These are phyloP conservation scores for Cheilosia pagana DNA, from an alignment of 2,888 invertebrate genomes.

Conservation along the genomic window DNA sequence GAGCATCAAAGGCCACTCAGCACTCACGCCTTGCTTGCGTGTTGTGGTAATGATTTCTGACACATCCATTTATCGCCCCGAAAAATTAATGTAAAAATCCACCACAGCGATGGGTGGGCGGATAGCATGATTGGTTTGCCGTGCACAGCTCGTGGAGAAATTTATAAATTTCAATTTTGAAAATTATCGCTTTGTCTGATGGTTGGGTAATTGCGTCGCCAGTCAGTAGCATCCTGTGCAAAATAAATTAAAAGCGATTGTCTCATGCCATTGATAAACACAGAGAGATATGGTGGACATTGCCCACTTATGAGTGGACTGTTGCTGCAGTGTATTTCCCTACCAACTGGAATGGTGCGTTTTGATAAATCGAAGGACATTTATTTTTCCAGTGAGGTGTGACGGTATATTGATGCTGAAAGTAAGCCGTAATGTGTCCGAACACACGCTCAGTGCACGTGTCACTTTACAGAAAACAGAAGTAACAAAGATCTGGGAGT, in stretches of 20 bases:
- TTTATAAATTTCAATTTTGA: slow-evolving; percentile 69
- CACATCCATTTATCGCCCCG: slow-evolving; percentile 70
- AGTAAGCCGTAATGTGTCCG: slow-evolving; percentile 41
- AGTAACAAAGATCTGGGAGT: slow-evolving; percentile 7
- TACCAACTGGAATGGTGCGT: slow-evolving; percentile 40
- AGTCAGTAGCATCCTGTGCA: slow-evolving; percentile 73
- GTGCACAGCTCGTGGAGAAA: slow-evolving; percentile 53
- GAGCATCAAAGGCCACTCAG: slow-evolving; percentile 67
- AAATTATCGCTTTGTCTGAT: slow-evolving; percentile 47
- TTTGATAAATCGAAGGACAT: slow-evolving; percentile 67
- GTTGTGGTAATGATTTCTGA: slow-evolving; percentile 73
- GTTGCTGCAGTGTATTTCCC: neutral
- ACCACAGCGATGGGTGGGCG: slow-evolving; percentile 50
- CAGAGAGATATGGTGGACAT: slow-evolving; percentile 26
- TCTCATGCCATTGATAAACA: slow-evolving; percentile 49
- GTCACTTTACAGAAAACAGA: slow-evolving; percentile 34
- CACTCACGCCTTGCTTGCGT: slow-evolving; percentile 50
- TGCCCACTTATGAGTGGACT: slow-evolving; percentile 41
- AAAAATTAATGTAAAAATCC: slow-evolving; percentile 71
- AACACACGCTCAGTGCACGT: slow-evolving; percentile 65
- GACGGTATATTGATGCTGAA: slow-evolving; percentile 54
- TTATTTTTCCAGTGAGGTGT: slow-evolving; percentile 41
- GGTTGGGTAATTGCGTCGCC: slow-evolving; percentile 50
- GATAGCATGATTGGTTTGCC: neutral
- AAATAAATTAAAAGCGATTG: slow-evolving; percentile 73